Base-by-base conservation (phyloP, 1,140 invertebrate species). In the Drosophila littoralis region DNA sequence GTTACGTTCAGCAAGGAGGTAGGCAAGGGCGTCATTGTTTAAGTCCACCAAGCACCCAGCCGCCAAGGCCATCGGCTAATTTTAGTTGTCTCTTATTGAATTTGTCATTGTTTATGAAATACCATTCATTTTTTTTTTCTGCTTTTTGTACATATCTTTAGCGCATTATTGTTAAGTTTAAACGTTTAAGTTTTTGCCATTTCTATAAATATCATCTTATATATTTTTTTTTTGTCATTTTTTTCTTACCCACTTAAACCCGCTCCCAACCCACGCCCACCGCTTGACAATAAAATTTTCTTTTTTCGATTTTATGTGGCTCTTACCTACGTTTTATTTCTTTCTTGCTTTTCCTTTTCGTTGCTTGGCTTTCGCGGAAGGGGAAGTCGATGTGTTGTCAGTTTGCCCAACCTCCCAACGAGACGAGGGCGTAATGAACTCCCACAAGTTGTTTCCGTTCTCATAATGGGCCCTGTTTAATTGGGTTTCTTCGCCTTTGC, bases 1-100 rank as follows among this genome's bases (percentile, higher is more conserved):
- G 96, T 97, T 84, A 96, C 96, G 35, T 97, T 97, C 93, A 97
- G 94, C 89, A 95, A 96, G 92, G 96, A 97, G 96, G 91, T 92
- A 91, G 91, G 92, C 79, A 85, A 93, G 76, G 95, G 94, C 51
- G 94, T 95, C 67, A 94, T 95, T 78, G 95, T 95, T 72, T 95
- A 69, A 79, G 7, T 8, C 35, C 55, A 22, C 17, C 43, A 15
- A 5, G 28, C 40, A 40, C 42, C 13, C 4, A 50, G 17, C 50
- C 46, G 9, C 55, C 65, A 36, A 13, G 5, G 8, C 1, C 42
- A 35, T 46, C 50, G 32, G 22, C 22, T 17, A 15, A 36, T 42
- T 54, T 38, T 51, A 46, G 33, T 32, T 54, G 17, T n/a, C 10
- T 40, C n/a, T 54, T 40, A 38, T 72, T 64, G 36, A 64, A 64